Evolutionary conservation across 2,113 vertebrate genomes (phyloP), one percentile per base, ranked within the genome.

Genomic region (Alexandromys fortis): DNA sequence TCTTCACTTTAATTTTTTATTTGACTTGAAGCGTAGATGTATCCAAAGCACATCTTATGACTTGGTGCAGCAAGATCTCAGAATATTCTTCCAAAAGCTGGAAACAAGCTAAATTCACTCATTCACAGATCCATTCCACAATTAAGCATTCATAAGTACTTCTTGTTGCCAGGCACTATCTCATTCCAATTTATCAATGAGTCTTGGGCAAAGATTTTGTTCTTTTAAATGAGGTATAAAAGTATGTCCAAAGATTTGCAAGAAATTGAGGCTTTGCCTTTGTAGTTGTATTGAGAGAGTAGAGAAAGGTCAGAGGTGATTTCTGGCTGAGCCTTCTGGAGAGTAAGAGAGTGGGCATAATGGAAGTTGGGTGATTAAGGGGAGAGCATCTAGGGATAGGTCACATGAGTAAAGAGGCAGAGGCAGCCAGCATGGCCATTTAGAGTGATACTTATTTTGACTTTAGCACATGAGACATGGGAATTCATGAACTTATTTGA

Each of bases 11-110:
- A 94, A 93, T 92, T 61, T 86, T 90, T 78, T 92, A 35, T 72
- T 89, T 94, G 82, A 92, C 38, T 92, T 96, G 79, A 96, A 93
- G 42, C 2, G 63, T 67, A 83, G 82, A 95, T 21, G 49, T 92
- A 85, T 72, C 21, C 7, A 94, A 79, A 76, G 65, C 72, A 95
- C 19, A 68, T 68, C 61, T 65, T 45, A 73, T 82, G 38, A 91
- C 63, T 82, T 82, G 33, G 7, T n/a, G 85, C 10, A 81, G 4
- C 63, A 47, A 81, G 35, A 94, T 16, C 75, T 28, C 58, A 85
- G 38, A 38, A 6, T 61, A 1, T 72, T 96, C 47, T 91, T 95
- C 67, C 68, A 19, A 49, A 70, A 92, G 17, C 19, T 82, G 30
- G 19, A 91, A 86, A 19, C 52, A 33, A 90, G 82, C 70, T 89